phyloP scores from a whole-genome alignment of 2,797 vertebrate species.

The Neopelma chrysocephalum region DNA sequence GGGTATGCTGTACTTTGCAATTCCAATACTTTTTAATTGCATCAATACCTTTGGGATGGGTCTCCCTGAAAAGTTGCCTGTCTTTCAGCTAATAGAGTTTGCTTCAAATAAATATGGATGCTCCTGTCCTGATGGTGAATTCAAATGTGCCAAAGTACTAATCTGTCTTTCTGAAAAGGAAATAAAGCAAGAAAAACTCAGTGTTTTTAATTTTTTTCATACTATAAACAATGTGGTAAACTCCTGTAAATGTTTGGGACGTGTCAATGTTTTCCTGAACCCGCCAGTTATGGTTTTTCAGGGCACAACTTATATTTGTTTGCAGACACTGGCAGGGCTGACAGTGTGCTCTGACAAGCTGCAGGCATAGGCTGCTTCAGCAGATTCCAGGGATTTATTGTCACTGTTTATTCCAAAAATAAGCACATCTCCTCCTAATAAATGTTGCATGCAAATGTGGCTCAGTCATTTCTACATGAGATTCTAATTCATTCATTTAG shows the following conservation, averaged over 20 bases:
- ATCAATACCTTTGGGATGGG: background rate
- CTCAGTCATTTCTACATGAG: conserved; percentile 39
- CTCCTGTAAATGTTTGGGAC: background rate
- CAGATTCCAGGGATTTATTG: conserved; percentile 46
- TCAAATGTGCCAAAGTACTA: background rate
- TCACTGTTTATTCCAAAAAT: conserved; percentile 53
- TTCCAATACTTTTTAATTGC: background rate
- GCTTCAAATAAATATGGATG: background rate
- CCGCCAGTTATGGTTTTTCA: background rate
- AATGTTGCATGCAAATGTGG: conserved; percentile 59
- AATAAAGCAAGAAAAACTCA: background rate
- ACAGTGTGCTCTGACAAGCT: background rate
- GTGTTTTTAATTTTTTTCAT: background rate
- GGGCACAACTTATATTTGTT: background rate
- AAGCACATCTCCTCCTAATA: conserved; percentile 51
- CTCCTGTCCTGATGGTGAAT: background rate
- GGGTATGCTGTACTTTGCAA: background rate
- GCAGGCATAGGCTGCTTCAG: conserved; percentile 16
- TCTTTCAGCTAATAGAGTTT: background rate
- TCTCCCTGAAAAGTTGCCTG: background rate
- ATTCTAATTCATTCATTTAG: conserved; percentile 65
- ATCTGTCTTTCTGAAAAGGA: background rate
- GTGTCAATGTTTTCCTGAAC: background rate
- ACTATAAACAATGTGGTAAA: background rate
- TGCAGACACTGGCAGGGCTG: background rate